phyloP scores from a whole-genome alignment of 2,113 vertebrate genomes.

The Empidonax traillii region DNA sequence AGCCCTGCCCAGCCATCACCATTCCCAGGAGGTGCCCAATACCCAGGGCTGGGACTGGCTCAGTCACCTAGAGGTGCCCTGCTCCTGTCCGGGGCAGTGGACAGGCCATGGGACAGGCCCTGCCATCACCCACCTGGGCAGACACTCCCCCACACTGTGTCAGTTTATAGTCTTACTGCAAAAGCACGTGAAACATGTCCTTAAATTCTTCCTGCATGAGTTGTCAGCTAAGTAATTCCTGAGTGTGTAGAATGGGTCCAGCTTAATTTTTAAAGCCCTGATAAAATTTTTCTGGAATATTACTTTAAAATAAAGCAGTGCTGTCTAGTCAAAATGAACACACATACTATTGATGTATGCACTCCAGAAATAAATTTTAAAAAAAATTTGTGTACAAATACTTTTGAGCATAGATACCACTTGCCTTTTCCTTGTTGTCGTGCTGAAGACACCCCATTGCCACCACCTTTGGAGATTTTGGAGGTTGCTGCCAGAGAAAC shows the following conservation, averaged over 20 bases:
- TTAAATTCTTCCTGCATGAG: not conserved
- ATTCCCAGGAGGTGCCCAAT: not conserved
- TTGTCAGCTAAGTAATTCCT: not conserved
- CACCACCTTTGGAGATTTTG: not conserved
- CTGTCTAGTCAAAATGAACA: not conserved
- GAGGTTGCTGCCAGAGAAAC: not conserved
- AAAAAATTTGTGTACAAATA: not conserved
- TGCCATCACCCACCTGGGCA: not conserved
- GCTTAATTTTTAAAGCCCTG: not conserved
- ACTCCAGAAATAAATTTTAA: not conserved
- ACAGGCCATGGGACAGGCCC: not conserved
- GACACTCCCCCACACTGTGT: not conserved
- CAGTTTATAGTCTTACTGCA: not conserved
- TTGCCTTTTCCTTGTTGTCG: not conserved
- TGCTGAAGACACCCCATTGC: not conserved
- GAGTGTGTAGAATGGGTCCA: not conserved
- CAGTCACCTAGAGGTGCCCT: fast-evolving
- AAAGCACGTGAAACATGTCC: not conserved
- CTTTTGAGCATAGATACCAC: not conserved
- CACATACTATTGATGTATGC: not conserved
- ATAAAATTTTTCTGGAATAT: not conserved
- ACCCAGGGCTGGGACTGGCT: not conserved
- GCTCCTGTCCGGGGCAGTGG: not conserved
- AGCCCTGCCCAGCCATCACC: not conserved
- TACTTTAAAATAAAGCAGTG: not conserved